Percentiles rank a stretch among this genome's conserved stretches.
Evolutionary conservation across 2,888 invertebrate species (phyloP).

Genomic region (Andrena marginata): DNA sequence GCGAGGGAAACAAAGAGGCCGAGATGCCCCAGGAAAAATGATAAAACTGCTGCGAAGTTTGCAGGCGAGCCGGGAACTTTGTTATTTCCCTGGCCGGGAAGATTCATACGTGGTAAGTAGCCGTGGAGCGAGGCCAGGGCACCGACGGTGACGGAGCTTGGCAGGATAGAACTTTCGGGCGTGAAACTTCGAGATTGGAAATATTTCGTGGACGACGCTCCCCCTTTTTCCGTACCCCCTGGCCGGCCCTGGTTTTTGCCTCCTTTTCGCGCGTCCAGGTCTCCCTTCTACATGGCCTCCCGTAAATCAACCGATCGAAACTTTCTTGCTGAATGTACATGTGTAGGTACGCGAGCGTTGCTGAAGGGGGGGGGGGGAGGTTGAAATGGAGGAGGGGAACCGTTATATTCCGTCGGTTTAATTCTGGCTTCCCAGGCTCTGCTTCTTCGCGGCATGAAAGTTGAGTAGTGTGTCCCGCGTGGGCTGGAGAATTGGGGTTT

Average conservation of each 20-base stretch:
- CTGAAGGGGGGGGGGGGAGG: neutral
- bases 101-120: slow-evolving; percentile 67
- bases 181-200: slow-evolving; percentile 72
- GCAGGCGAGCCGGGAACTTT: slow-evolving; percentile 56
- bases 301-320: slow-evolving; percentile 68
- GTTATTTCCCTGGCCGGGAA: slow-evolving; percentile 65
- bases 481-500: no score
- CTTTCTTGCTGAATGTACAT: slow-evolving; percentile 50
- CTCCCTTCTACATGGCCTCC: slow-evolving; percentile 8
- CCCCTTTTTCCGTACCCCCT: slow-evolving; percentile 27
- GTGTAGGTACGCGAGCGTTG: neutral
- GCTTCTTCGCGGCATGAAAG: no score
- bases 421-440: neutral
- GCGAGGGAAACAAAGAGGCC: slow-evolving; percentile 23
- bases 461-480: no score
- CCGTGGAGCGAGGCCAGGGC: slow-evolving; percentile 21
- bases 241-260: neutral
- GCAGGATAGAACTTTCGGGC: slow-evolving; percentile 61
- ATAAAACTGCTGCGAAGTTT: slow-evolving; percentile 66
- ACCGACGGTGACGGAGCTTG: slow-evolving; percentile 22
- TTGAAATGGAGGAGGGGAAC: neutral
- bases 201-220: slow-evolving; percentile 63
- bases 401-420: neutral
- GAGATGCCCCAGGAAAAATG: slow-evolving; percentile 45
- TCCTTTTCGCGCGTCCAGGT: slow-evolving; percentile 22